Base-by-base conservation (phyloP, 2,888 invertebrate genomes). In the Zaprionus obscuricornis region DNA sequence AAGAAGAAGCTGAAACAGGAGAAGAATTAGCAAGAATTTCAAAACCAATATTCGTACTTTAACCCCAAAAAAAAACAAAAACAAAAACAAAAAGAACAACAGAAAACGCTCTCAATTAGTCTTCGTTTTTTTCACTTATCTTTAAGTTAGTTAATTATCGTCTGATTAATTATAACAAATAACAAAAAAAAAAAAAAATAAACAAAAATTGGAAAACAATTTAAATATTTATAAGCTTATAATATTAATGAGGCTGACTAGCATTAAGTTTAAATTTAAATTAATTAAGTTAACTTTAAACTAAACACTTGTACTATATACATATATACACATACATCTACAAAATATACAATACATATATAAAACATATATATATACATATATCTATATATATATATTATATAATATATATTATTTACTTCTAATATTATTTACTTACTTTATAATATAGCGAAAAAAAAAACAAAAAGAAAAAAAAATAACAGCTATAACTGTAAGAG, bases 181-280 rank as follows among this genome's bases (percentile, higher is more conserved):
- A 55, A 40, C 42, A 43, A 60, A 27, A 27, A 52, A 26, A 64
- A 60, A 73, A 49, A 40, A 56, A 79, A 14, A 24, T 40, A n/a
- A n/a, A n/a, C n/a, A n/a, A n/a, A n/a, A n/a, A n/a, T n/a, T n/a
- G n/a, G n/a, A 40, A 16, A 52, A n/a, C 17, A 29, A 57, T 31
- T 50, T 17, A 58, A 11, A 36, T 40, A 62, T 26, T 39, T 26
- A 39, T 77, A 81, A 81, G 79, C 79, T 76, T 81, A 84, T 81
- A 84, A 84, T 81, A 67, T 81, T 81, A 84, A 81, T 84, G 79
- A 81, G 79, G 79, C 79, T 81, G 79, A 81, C 82, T 81, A 81
- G 85, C 50, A 42, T 66, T 79, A 79, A 79, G 81, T 68, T 50
- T 68, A 59, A 55, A 42, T n/a, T 65, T 42, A n/a, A 20, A 3